Conservation (phyloP, 2,113 vertebrate species). For the Thamnophis sirtalis region DNA sequence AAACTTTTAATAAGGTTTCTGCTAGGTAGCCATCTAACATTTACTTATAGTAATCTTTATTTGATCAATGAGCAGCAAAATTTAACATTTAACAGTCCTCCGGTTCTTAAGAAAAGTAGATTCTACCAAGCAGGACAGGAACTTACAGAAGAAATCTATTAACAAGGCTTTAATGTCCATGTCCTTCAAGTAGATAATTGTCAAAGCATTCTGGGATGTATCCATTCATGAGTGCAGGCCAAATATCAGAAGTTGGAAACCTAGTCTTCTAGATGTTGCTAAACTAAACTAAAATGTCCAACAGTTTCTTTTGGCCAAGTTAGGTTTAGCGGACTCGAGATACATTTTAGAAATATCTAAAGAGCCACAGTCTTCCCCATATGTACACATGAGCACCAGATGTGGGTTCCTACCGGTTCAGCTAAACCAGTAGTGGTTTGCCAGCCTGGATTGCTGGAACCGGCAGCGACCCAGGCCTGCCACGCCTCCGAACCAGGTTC, state of each 20-base stretch:
- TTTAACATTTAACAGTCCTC: neutral
- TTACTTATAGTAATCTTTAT: neutral
- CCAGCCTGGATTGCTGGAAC: too few species aligned
- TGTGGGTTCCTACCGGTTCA: too few species aligned
- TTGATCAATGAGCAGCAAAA: neutral
- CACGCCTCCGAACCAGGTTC: too few species aligned
- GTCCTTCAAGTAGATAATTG: neutral
- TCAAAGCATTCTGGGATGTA: neutral
- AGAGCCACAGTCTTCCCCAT: neutral
- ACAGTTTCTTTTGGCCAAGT: neutral
- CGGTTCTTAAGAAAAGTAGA: neutral
- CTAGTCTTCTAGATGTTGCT: neutral
- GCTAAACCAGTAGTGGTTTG: too few species aligned
- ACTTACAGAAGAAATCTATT: neutral
- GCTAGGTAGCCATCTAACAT: neutral
- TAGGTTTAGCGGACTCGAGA: neutral
- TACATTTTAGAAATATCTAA: neutral
- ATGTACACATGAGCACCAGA: neutral
- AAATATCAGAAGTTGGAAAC: neutral
- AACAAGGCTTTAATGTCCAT: neutral
- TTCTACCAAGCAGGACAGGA: neutral
- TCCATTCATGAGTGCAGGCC: neutral
- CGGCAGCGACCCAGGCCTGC: too few species aligned
- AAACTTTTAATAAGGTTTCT: neutral
- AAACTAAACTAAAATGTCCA: neutral